Evolutionary conservation across 2,113 vertebrate species (phyloP), one percentile per base, ranked within the genome.

Genomic region (Natator depressus): DNA sequence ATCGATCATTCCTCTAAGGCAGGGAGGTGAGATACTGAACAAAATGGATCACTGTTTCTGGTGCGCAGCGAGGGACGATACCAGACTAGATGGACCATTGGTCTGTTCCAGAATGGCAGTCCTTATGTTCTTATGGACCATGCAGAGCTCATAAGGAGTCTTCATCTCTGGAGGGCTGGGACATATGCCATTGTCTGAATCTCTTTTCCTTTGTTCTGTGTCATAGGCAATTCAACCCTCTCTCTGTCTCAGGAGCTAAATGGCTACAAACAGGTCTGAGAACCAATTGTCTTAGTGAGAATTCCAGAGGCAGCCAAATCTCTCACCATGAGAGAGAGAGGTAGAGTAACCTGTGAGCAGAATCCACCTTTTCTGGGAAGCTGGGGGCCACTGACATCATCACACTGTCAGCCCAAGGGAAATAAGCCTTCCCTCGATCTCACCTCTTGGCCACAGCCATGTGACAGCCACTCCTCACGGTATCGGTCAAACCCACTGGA

Each of bases 401-500:
- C 5, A 4, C 42, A 76, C 72, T 29, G 24, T 82, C 13, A 55
- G 24, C 12, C 53, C 13, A 55, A 57, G 54, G 81, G 24, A 1
- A 0, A 47, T 82, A 35, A 19, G 19, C 4, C 55, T 4, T 1
- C 4, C 1, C 76, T 22, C 2, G 0, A 31, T 10, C 98, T 97
- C 51, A 99, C 99, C 99, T 99, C 98, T 88, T 98, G 98, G 29
- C 98, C 98, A 13, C 99, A 99, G 97, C 98, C 98, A 1, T 99
- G 99, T 75, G 99, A 97, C 87, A 99, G 79, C 99, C 99, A 99
- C 95, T 99, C 99, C 94, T 99, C 99, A 29, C 99, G 98, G 78
- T 99, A 98, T 1, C 99, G 98, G 91, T 99, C 99, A 49, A 99
- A 99, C 13, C 99, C 99, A 10, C 99, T 99, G 90, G 99, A 99